A percentile compares a stretch with the other conserved stretches of the same genome.
phyloP scores from a whole-genome alignment of 2,888 invertebrate genomes.

The Reticulitermes lucifugus region DNA sequence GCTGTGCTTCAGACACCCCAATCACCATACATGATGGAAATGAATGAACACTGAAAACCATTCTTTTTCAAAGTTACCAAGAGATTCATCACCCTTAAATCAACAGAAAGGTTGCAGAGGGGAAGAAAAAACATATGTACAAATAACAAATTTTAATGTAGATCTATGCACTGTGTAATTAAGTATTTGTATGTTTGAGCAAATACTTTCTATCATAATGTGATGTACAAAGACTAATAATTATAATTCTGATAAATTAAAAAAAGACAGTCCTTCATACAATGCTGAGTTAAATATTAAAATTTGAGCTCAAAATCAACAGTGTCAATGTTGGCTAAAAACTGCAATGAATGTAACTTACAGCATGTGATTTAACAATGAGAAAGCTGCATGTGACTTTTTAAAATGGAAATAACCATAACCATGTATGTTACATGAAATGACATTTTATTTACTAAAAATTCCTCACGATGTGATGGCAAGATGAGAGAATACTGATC shows the following conservation, averaged over 20 bases:
- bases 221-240: slow-evolving; percentile 42
- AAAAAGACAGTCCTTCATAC: slow-evolving; percentile 14
- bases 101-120: neutral
- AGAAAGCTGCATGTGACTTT: neutral
- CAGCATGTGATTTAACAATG: slow-evolving; percentile 17
- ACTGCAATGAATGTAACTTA: slow-evolving; percentile 17
- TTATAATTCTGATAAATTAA: slow-evolving; percentile 18
- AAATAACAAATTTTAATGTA: slow-evolving; percentile 42
- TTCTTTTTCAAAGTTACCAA: neutral
- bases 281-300: slow-evolving; percentile 33
- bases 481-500: slow-evolving; percentile 52
- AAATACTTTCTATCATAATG: slow-evolving; percentile 49
- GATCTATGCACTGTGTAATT: slow-evolving; percentile 38
- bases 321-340: neutral
- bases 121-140: slow-evolving; percentile 2
- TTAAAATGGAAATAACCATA: slow-evolving; percentile 29
- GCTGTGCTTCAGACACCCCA: neutral
- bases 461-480: slow-evolving; percentile 45
- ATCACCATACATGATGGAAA: neutral
- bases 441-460: slow-evolving; percentile 34
- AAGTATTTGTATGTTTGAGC: slow-evolving; percentile 54
- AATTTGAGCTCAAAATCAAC: slow-evolving; percentile 24
- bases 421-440: slow-evolving; percentile 26
- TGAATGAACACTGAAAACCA: neutral
- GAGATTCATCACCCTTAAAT: neutral